Conservation (phyloP, 2,797 vertebrate genomes). For the Manis crassicaudata region DNA sequence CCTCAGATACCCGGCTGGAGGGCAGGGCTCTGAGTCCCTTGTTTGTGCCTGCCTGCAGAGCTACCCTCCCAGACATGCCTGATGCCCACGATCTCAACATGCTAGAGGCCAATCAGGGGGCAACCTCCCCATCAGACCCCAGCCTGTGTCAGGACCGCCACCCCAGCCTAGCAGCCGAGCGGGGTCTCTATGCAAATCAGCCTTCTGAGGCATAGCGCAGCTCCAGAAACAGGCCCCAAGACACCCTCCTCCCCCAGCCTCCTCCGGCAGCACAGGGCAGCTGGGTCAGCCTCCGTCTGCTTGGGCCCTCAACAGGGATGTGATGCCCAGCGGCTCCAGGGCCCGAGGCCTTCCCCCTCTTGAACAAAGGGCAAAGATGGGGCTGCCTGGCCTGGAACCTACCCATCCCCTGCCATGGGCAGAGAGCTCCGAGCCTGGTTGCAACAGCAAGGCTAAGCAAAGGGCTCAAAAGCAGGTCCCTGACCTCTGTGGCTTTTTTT, state of each 20-base stretch:
- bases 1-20: background rate
- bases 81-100: background rate
- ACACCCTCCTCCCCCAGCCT: background rate
- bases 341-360: background rate
- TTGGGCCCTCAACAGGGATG: background rate
- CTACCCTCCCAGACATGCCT: background rate
- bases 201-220: background rate
- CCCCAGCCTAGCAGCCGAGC: background rate
- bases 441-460: background rate
- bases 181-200: background rate
- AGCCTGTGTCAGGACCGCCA: background rate
- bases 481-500: slow-evolving; percentile 62
- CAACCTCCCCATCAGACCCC: background rate
- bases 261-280: background rate
- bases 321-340: background rate
- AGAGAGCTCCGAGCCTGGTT: background rate
- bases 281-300: background rate
- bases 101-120: background rate
- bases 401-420: background rate
- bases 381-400: background rate
- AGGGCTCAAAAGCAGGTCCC: slow-evolving; percentile 52
- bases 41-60: background rate
- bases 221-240: background rate
- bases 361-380: background rate
- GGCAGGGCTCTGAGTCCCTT: background rate